Base-by-base conservation (phyloP, 2,797 vertebrate species). In the Xiphophorus birchmanni region DNA sequence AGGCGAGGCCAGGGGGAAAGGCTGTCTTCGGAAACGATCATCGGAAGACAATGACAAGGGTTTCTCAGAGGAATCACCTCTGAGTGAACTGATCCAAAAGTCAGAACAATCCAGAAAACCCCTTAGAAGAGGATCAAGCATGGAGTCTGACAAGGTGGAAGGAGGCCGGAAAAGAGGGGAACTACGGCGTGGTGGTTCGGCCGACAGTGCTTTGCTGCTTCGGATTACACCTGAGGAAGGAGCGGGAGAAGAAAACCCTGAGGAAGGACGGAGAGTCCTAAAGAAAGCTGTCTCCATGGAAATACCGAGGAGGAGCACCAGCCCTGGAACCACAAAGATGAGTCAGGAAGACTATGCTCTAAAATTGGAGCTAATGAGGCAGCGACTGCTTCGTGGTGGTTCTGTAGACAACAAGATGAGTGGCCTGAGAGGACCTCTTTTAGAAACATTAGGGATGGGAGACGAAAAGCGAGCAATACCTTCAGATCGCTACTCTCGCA, bases 281-380 rank as follows among this genome's bases (percentile, higher is more conserved):
- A 97, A 97, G 84, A 98, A 99, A 88, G 96, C 97, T 0, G 93
- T 97, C 0, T 99, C 97, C 0, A 97, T 90, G 60, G 96, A 97
- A 81, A 92, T 96, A 71, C 96, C 97, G 1, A 93, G 94, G 29
- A 95, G 96, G 37, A 96, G 96, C 76, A 92, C 96, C 82, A 97
- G 97, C 90, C 97, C 98, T 83, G 96, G 97, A 80, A 92, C 94
- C 8, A 93, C 96, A 73, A 97, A 97, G 81, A 93, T 97, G 82
- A 96, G 95, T 80, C 97, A 97, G 86, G 98, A 99, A 0, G 97
- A 99, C 88, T 98, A 98, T 0, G 95, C 97, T 50, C 96, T 98
- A 79, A 97, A 98, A 90, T 92, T 99, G 80, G 97, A 99, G 91
- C 90, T 97, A 74, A 97, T 99, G 97, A 96, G 98, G 82, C 98